Evolutionary conservation across 2,888 invertebrate genomes (phyloP).

Genomic region (Drosophila imparisetae): DNA sequence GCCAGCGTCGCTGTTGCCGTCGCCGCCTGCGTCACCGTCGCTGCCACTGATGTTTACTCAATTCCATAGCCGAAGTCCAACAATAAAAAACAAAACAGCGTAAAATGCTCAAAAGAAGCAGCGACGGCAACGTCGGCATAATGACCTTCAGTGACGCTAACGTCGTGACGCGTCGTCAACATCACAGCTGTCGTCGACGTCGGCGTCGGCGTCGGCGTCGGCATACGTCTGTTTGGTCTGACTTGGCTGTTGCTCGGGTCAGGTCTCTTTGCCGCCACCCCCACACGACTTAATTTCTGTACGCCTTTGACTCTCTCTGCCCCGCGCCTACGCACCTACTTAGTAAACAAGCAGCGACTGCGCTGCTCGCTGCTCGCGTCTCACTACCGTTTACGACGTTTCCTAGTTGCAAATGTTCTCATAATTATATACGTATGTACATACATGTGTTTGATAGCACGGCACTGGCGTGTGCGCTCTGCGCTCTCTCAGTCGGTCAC

Average conservation of each 20-base stretch:
- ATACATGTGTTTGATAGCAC: not conserved
- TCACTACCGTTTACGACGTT: constrained; percentile 48
- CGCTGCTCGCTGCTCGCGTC: constrained; percentile 37
- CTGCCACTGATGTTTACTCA: constrained; percentile 76
- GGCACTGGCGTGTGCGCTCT: constrained; percentile 14
- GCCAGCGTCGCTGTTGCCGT: constrained; percentile 38
- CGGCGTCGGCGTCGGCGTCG: not conserved
- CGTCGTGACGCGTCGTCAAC: constrained; percentile 35
- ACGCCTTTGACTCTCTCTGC: constrained; percentile 10
- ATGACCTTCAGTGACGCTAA: constrained; percentile 79
- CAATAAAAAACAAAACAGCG: constrained; percentile 57
- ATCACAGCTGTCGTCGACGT: constrained; percentile 29
- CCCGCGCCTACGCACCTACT: constrained; percentile 51
- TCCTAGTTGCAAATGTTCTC: constrained; percentile 69
- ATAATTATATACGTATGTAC: constrained; percentile 8
- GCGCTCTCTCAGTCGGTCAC: constrained; percentile 41
- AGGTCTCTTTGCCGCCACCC: constrained; percentile 49
- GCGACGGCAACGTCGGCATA: constrained; percentile 59
- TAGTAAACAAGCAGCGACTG: constrained; percentile 70
- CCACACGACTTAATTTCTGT: constrained; percentile 68
- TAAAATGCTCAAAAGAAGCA: constrained; percentile 59
- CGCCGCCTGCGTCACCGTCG: constrained; percentile 42
- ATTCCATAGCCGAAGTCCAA: constrained; percentile 74
- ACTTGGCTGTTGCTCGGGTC: constrained; percentile 64
- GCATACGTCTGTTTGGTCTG: constrained; percentile 24